Conservation (phyloP, 1,140 invertebrate species). For the Steinernema feltiae region DNA sequence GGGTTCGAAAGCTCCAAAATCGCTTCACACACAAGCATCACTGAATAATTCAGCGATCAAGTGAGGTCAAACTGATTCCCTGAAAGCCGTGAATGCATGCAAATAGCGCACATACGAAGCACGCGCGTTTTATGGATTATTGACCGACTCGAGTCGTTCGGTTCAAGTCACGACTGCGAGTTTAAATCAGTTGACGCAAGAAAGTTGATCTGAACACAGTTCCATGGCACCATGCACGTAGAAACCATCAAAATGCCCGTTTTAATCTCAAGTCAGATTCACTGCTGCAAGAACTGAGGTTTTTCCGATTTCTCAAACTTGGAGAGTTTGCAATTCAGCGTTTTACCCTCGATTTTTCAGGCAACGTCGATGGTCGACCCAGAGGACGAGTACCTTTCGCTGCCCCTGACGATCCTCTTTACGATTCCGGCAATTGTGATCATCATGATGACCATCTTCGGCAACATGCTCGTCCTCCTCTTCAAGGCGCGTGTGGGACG, state of each 20-base stretch:
- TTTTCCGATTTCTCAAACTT: neutral
- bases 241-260: no score
- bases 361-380: neutral
- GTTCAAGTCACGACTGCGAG: no score
- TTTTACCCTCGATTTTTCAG: neutral
- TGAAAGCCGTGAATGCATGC: no score
- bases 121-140: no score
- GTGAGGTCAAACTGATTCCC: no score
- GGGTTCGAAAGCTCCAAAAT: neutral
- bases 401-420: constrained; percentile 44
- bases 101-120: no score
- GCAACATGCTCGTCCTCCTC: constrained; percentile 53
- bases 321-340: neutral
- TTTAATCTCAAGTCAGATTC: neutral
- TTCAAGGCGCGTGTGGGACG: constrained; percentile 54
- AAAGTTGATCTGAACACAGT: no score
- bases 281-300: neutral
- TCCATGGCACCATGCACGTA: no score
- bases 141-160: no score
- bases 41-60: no score
- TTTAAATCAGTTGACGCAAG: no score
- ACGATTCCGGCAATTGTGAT: constrained; percentile 49
- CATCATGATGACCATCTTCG: constrained; percentile 55
- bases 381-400: constrained; percentile 31
- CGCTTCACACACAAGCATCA: no score